Evolutionary conservation across 1,140 invertebrate genomes (phyloP), one percentile per base, ranked within the genome.

Genomic region (Bombus superbus): DNA sequence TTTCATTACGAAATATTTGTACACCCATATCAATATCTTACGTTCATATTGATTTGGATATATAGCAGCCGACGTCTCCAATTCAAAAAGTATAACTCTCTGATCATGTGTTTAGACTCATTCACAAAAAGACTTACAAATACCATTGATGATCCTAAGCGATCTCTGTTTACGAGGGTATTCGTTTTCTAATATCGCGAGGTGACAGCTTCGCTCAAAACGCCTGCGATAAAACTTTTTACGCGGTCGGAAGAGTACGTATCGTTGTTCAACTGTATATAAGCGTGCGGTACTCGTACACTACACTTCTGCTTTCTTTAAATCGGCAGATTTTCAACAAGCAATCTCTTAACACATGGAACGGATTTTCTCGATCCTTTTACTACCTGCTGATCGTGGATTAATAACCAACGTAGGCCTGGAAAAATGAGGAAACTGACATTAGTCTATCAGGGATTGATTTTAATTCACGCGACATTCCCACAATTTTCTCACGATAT

Each of bases 1-100:
- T 95, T 94, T 94, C 92, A 95, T 94, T 95, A 95, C 92, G 92
- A 94, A 95, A 94, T 94, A 94, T 92, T 87, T 90, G 90, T 94
- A 94, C 92, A 95, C 91, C 94, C 93, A 95, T 93, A 95, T 95
- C 95, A 95, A 95, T 95, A 95, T 94, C 91, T 93, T 93, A 93
- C 91, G 89, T 93, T 92, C 86, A 94, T 94, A 95, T 95, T 95
- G 94, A 95, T 95, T 93, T 95, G 94, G 93, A 94, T 93, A 93
- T 94, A 94, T 93, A 93, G 91, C 93, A 95, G 90, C 92, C 91
- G 86, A 92, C 91, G 93, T 93, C 93, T 94, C 92, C 92, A 92
- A 94, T 94, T 94, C 93, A 94, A 94, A 94, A 95, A 93, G 92
- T 93, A 90, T 72, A 57, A 83, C n/a, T 73, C 53, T 75, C 71